A percentile compares a stretch with the other conserved stretches of the same genome.
These are phyloP conservation scores for Aphaenogaster floridana DNA, from an alignment of 1,140 invertebrate species.

Conservation along the genomic window DNA sequence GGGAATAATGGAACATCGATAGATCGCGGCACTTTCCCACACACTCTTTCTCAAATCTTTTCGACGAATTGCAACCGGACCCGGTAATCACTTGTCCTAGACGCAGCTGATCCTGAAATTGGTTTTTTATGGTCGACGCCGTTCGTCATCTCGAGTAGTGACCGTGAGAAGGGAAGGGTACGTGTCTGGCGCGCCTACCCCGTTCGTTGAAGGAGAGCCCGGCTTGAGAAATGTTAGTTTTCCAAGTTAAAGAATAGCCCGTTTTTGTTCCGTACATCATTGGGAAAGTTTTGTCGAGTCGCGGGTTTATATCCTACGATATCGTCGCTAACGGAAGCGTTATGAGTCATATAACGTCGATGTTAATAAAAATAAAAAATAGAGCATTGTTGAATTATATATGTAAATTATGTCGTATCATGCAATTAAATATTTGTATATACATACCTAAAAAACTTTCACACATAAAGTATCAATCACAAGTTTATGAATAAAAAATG, in stretches of 20 bases:
- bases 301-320: slow-evolving; percentile 10
- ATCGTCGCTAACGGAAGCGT: neutral
- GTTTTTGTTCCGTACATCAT: slow-evolving; percentile 45
- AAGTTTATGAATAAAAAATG: neutral
- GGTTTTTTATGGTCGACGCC: slow-evolving; percentile 68
- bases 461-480: neutral
- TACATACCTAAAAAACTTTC: neutral
- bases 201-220: neutral
- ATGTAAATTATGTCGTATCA: neutral
- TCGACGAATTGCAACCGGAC: slow-evolving; percentile 60
- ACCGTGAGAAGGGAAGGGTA: slow-evolving; percentile 36
- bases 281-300: slow-evolving; percentile 25
- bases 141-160: slow-evolving; percentile 67
- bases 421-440: neutral
- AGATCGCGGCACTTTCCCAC: slow-evolving; percentile 64
- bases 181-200: slow-evolving; percentile 23
- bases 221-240: slow-evolving; percentile 69
- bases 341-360: neutral
- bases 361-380: slow-evolving; percentile 17
- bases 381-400: neutral
- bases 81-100: slow-evolving; percentile 72
- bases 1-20: slow-evolving; percentile 73
- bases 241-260: slow-evolving; percentile 45
- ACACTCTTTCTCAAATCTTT: slow-evolving; percentile 69
- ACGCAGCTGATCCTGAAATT: slow-evolving; percentile 75